These are phyloP conservation scores for Ennomos erosarius DNA, from an alignment of 2,888 invertebrate genomes.

Conservation along the genomic window DNA sequence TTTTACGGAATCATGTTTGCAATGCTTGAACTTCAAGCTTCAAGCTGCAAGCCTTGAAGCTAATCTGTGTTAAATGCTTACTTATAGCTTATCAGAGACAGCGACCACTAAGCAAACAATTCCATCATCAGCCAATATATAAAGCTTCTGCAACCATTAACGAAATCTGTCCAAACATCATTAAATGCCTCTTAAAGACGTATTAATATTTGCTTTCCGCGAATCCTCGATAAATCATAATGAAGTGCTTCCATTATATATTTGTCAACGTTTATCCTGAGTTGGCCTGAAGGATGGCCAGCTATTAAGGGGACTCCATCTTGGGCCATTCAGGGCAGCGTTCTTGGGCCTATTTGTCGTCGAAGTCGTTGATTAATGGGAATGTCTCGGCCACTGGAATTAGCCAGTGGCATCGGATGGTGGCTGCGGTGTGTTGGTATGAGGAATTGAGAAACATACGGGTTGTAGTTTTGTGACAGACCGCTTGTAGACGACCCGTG, in stretches of 20 bases:
- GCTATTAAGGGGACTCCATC: constrained; percentile 71
- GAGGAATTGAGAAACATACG: constrained; percentile 29
- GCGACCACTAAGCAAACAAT: constrained; percentile 1
- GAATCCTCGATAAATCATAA: constrained; percentile 66
- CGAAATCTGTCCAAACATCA: constrained; percentile 21
- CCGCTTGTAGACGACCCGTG: not conserved
- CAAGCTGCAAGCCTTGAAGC: too few species aligned
- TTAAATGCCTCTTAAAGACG: constrained; percentile 29
- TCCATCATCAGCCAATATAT: constrained; percentile 8
- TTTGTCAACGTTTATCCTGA: constrained; percentile 78
- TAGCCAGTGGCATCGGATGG: constrained; percentile 51
- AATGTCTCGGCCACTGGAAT: constrained; percentile 60
- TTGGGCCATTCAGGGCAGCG: constrained; percentile 71
- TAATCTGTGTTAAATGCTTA: too few species aligned
- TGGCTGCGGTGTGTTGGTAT: constrained; percentile 23
- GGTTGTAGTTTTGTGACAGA: not conserved
- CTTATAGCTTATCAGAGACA: not conserved
- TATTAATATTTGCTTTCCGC: constrained; percentile 25
- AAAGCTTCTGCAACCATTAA: constrained; percentile 15
- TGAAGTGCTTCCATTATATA: constrained; percentile 64
- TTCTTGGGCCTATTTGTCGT: constrained; percentile 71
- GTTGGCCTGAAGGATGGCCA: constrained; percentile 64
- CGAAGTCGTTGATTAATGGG: constrained; percentile 69
- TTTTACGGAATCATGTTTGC: too few species aligned
- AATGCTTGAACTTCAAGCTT: too few species aligned